phyloP scores from a whole-genome alignment of 2,797 vertebrate genomes.

The Phoebastria nigripes region DNA sequence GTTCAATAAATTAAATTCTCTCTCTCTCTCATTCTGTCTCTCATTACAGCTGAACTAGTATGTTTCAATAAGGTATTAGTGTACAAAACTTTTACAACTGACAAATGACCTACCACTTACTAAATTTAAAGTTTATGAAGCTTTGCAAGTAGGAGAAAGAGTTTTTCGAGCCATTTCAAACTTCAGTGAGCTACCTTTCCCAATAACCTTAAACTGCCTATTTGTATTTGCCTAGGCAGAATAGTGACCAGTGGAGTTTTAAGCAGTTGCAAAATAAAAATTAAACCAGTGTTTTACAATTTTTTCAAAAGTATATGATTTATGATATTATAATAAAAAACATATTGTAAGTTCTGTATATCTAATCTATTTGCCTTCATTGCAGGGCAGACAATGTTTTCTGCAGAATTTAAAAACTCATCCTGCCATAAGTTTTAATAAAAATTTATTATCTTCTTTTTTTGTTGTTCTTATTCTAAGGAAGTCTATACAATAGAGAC shows the following conservation, averaged over 20 bases:
- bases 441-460: rapidly evolving
- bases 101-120: not conserved
- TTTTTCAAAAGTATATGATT: not conserved
- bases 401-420: not conserved
- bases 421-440: not conserved
- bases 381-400: not conserved
- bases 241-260: not conserved
- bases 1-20: not conserved
- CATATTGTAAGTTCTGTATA: not conserved
- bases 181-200: not conserved
- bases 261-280: not conserved
- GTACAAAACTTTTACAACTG: not conserved
- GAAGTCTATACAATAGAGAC: not conserved
- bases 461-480: not conserved
- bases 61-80: not conserved
- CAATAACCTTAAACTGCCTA: rapidly evolving
- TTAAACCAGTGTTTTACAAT: not conserved
- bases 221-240: not conserved
- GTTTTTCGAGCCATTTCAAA: not conserved
- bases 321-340: not conserved
- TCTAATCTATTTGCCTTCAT: not conserved
- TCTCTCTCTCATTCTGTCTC: not conserved
- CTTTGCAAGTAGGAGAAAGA: not conserved
- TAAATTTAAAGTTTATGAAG: not conserved
- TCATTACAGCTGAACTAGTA: not conserved